phyloP scores from a whole-genome alignment of 2,797 vertebrate genomes.

The Clarias pachynema region DNA sequence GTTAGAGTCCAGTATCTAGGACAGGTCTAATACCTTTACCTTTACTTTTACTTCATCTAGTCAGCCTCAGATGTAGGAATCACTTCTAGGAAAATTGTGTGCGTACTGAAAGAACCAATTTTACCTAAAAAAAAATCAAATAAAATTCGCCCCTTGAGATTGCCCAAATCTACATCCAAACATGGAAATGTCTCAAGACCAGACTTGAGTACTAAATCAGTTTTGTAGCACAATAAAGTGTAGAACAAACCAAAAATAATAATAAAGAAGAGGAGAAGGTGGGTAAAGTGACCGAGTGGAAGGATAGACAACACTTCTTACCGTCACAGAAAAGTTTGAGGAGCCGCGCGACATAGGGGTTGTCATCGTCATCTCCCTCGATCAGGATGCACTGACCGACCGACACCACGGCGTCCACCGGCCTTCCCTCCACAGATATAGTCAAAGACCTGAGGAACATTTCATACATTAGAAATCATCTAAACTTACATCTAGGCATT shows the following conservation, averaged over 20 bases:
- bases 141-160: no score
- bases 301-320: constrained; percentile 64
- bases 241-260: neutral
- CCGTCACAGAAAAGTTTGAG: constrained; percentile 83
- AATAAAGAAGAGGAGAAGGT: no score
- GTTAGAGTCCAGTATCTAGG: neutral
- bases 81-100: neutral
- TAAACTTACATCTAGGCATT: no score
- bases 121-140: neutral
- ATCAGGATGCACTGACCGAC: constrained; percentile 85
- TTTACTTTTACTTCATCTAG: neutral
- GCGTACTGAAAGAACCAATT: neutral
- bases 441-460: constrained; percentile 74
- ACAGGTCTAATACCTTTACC: neutral
- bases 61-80: neutral
- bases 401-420: constrained; percentile 62
- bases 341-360: constrained; percentile 84
- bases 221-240: neutral
- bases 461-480: neutral
- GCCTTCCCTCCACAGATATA: constrained; percentile 71
- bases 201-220: neutral
- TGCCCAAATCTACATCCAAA: neutral
- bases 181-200: neutral
- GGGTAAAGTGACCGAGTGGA: neutral
- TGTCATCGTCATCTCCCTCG: constrained; percentile 80